A percentile compares a stretch with the other conserved stretches of the same genome.
phyloP scores from a whole-genome alignment of 1,140 invertebrate species.

The Liolophura sinensis region DNA sequence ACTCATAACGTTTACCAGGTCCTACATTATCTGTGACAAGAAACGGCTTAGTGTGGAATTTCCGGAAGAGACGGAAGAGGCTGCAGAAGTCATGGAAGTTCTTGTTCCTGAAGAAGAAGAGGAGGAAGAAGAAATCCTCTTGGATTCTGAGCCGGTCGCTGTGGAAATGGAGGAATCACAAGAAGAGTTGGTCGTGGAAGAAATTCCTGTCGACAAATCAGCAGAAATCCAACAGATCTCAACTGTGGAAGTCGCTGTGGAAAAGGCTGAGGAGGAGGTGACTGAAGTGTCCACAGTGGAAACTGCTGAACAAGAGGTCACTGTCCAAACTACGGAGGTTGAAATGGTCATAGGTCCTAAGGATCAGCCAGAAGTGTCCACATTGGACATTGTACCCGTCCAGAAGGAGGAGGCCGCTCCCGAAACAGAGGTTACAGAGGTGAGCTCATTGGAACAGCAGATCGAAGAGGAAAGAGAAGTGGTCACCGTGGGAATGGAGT shows the following conservation, averaged over 20 bases:
- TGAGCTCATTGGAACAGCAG: conserved; percentile 14
- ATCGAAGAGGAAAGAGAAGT: conserved; percentile 18
- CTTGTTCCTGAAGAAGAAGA: conserved; percentile 4
- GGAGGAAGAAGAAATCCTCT: no score
- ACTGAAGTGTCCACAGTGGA: conserved; percentile 17
- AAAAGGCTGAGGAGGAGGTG: conserved; percentile 13
- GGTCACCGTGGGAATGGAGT: conserved; percentile 13
- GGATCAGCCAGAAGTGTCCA: not conserved
- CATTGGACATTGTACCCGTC: not conserved
- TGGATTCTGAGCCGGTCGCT: conserved; percentile 1
- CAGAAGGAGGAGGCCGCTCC: conserved; percentile 5
- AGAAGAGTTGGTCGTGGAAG: no score
- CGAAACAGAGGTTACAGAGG: conserved; percentile 9
- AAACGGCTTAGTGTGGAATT: no score
- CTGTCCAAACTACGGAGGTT: conserved; percentile 15
- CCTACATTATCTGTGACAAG: no score
- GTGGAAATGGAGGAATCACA: conserved; percentile 2
- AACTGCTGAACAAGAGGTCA: conserved; percentile 24
- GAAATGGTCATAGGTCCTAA: conserved; percentile 5
- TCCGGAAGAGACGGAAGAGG: conserved; percentile 1
- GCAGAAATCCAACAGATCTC: not conserved
- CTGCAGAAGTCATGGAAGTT: conserved; percentile 5
- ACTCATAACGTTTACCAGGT: no score
- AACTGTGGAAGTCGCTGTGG: conserved; percentile 3
- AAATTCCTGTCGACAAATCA: not conserved